Base-by-base conservation (phyloP, 2,888 invertebrate genomes). In the Pristionchus exspectatus region DNA sequence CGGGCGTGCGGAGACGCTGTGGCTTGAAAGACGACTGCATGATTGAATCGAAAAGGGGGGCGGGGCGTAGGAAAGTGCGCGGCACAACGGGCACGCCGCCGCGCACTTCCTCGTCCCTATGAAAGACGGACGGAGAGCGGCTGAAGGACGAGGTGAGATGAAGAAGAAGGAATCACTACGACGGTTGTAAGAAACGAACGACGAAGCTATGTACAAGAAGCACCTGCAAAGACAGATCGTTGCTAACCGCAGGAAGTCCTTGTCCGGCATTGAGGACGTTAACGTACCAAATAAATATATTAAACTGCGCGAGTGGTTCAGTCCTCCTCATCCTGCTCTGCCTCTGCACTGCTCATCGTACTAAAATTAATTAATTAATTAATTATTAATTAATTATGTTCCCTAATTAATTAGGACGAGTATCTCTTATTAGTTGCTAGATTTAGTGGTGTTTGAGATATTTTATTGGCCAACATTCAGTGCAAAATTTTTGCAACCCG, bases 131-230 rank as follows among this genome's bases (percentile, higher is more conserved):
- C 50, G 77, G 74, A 81, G 56, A 38, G 50, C 77, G 77, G 50
- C 50, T 44, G 77, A 81, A 81, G 77, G 77, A 74, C 74, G 74
- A 38, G 38, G 21, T 24, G 74, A 72, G 18, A 30, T 27, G 72
- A 72, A 30, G 72, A 33, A 18, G 72, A 30, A 30, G 18, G 74
- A 81, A 81, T 81, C 77, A 81, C 77, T 81, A 81, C 77, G 77
- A 50, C 77, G 77, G 77, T 30, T 30, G 69, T 69, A 69, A 27
- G 77, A 50, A 38, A 74, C 4, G 44, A 74, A 59, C 24, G 50
- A 74, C 77, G 44, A 69, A 69, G 50, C 77, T 81, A 81, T 81
- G 77, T 81, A 81, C 77, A 81, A 7, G 77, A 81, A 81, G 77
- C 77, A 81, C 77, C 77, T 81, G 77, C 77, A 81, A 81, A 14